phyloP scores from a whole-genome alignment of 2,888 invertebrate genomes.

The Meiosimyza decipiens region DNA sequence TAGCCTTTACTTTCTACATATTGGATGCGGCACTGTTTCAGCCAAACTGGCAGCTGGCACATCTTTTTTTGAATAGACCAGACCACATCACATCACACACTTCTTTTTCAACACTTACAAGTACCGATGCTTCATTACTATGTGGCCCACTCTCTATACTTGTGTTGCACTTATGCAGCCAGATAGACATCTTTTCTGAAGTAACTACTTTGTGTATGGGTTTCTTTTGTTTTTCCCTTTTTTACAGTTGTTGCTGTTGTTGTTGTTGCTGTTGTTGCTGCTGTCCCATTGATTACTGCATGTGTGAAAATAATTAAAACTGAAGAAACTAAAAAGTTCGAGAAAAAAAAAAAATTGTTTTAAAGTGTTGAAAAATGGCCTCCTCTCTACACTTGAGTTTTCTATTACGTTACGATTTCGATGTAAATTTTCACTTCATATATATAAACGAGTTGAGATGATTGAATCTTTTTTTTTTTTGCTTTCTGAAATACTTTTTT shows the following conservation, averaged over 20 bases:
- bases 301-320: constrained; percentile 33
- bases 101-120: too few relatives aligned
- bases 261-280: constrained; percentile 6
- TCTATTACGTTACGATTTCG: constrained; percentile 29
- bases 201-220: not conserved
- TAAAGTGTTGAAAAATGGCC: constrained; percentile 46
- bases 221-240: not conserved
- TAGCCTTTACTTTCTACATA: too few relatives aligned
- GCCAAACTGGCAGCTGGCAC: too few relatives aligned
- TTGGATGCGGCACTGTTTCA: too few relatives aligned
- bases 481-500: not conserved
- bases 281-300: constrained; percentile 4
- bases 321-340: too few relatives aligned
- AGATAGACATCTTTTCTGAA: constrained; percentile 19
- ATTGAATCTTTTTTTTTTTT: too few relatives aligned
- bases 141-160: constrained; percentile 24
- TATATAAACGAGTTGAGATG: not conserved
- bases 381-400: constrained; percentile 38
- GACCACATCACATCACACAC: too few relatives aligned
- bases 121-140: too few relatives aligned
- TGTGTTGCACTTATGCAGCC: constrained; percentile 1
- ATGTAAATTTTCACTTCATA: constrained; percentile 15
- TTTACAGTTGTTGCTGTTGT: too few relatives aligned
- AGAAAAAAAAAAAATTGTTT: constrained; percentile 4
- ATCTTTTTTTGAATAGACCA: too few relatives aligned